Conservation (phyloP, 37 sponge, comb jelly and placozoan genomes). For the Oopsacas minuta region DNA sequence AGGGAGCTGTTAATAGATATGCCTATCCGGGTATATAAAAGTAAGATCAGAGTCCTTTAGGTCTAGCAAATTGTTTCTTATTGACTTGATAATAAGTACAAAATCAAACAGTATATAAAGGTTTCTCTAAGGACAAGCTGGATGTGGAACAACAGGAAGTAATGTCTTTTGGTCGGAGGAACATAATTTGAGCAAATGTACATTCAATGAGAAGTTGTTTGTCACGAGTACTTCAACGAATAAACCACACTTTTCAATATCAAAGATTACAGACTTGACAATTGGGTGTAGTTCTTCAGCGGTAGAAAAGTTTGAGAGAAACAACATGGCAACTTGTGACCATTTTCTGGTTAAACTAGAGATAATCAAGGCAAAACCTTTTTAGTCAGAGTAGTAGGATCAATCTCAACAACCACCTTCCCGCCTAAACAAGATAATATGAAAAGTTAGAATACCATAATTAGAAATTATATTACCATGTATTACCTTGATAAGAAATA, state of each 20-base stretch:
- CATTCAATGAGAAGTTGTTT: not conserved
- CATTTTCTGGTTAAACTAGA: not conserved
- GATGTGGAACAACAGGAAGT: not conserved
- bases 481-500: too few species aligned
- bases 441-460: too few species aligned
- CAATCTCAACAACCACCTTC: not conserved
- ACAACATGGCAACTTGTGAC: not conserved
- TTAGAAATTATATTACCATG: too few species aligned
- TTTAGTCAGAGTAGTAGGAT: too few species aligned
- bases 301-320: not conserved
- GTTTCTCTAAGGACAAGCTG: not conserved
- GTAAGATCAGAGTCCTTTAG: not conserved
- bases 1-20: not conserved
- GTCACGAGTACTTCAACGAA: not conserved
- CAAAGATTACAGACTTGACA: not conserved
- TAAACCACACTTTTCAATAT: not conserved
- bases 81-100: not conserved
- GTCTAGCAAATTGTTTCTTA: not conserved
- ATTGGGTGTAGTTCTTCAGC: not conserved
- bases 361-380: too few species aligned
- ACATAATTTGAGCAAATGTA: not conserved
- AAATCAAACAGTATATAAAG: not conserved
- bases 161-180: not conserved
- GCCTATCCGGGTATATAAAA: not conserved
- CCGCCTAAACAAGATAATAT: not conserved